A percentile compares a stretch with the other conserved stretches of the same genome.
These are phyloP conservation scores for Vultur gryphus DNA, from an alignment of 2,797 vertebrate species.

Conservation along the genomic window DNA sequence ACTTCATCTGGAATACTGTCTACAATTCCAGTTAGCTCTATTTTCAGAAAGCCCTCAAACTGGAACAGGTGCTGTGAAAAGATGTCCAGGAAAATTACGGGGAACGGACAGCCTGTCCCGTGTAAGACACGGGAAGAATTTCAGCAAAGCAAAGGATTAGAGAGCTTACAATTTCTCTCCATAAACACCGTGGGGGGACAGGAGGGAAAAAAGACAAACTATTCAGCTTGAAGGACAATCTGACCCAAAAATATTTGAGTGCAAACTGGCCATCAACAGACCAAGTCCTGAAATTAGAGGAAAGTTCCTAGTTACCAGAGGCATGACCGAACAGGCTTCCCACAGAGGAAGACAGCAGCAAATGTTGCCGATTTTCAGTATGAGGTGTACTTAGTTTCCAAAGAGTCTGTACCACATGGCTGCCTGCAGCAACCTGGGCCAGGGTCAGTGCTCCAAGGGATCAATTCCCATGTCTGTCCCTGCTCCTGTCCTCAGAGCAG, in stretches of 20 bases:
- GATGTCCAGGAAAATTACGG: neutral
- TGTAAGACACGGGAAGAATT: neutral
- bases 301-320: neutral
- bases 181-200: neutral
- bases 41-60: neutral
- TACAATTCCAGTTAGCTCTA: neutral
- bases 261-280: neutral
- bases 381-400: neutral
- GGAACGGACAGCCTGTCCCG: neutral
- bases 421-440: neutral
- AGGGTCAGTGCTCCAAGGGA: neutral
- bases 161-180: neutral
- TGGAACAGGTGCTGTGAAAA: neutral
- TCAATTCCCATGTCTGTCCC: neutral
- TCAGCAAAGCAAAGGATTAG: neutral
- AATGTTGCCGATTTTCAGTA: neutral
- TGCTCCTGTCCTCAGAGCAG: neutral
- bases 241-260: neutral
- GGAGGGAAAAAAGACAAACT: neutral
- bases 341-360: neutral
- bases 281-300: neutral
- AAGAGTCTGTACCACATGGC: neutral
- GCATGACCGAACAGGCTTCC: neutral
- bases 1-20: neutral
- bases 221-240: neutral